phyloP scores from a whole-genome alignment of 1,140 invertebrate species.

The Meloidogyne chitwoodi region DNA sequence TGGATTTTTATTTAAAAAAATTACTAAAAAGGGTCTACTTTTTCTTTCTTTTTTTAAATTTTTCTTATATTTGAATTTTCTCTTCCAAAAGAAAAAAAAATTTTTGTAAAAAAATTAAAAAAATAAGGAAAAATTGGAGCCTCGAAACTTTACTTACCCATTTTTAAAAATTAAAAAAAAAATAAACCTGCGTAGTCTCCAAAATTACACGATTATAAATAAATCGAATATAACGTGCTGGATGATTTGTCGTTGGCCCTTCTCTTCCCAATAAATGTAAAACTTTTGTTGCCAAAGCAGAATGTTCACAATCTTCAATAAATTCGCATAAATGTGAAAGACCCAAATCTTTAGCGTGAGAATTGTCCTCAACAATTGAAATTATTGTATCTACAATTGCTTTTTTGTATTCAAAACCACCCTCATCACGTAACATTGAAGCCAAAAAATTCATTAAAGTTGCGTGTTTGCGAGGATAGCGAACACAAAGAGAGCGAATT shows the following conservation, averaged over 20 bases:
- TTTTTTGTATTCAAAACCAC: slow-evolving; percentile 94
- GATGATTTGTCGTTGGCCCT: slow-evolving; percentile 86
- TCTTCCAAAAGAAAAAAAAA: too few relatives aligned
- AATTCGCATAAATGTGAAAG: slow-evolving; percentile 96
- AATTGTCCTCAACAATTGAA: slow-evolving; percentile 92
- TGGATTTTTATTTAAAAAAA: too few relatives aligned
- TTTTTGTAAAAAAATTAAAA: too few relatives aligned
- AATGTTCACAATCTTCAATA: slow-evolving; percentile 98
- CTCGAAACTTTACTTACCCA: neutral
- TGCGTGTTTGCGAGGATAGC: slow-evolving; percentile 92
- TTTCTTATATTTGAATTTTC: too few relatives aligned
- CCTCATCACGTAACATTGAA: slow-evolving; percentile 92
- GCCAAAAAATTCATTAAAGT: slow-evolving; percentile 92
- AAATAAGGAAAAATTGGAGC: neutral
- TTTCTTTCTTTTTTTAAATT: too few relatives aligned
- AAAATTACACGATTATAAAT: slow-evolving; percentile 98
- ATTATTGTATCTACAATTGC: slow-evolving; percentile 98
- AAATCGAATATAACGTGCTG: slow-evolving; percentile 91
- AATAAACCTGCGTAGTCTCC: slow-evolving; percentile 86
- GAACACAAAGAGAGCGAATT: slow-evolving; percentile 78
- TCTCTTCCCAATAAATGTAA: slow-evolving; percentile 93
- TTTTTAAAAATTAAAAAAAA: slow-evolving; percentile 36
- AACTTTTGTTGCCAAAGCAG: slow-evolving; percentile 89
- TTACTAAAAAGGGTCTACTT: too few relatives aligned
- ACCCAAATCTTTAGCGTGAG: slow-evolving; percentile 85